Evolutionary conservation across 1,140 invertebrate species (phyloP).

Genomic region (Planococcus citri): DNA sequence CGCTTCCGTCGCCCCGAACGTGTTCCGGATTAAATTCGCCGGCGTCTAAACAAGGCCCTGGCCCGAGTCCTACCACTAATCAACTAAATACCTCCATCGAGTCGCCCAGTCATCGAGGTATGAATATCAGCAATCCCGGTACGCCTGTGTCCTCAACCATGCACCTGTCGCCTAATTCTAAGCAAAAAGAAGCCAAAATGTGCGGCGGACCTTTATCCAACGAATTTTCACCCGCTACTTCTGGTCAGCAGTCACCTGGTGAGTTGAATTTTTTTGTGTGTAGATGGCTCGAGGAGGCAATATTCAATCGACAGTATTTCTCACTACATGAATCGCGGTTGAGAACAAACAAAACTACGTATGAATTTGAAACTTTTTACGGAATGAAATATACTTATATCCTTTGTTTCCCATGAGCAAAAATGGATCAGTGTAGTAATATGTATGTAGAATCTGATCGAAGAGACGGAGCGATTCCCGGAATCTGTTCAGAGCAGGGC

Average conservation of each 20-base stretch:
- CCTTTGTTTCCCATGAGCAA: too few species aligned
- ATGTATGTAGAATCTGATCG: too few species aligned
- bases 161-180: slow-evolving; percentile 32
- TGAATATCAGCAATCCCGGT: slow-evolving; percentile 53
- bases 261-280: too few species aligned
- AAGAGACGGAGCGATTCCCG: too few species aligned
- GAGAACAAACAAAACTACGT: too few species aligned
- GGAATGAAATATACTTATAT: too few species aligned
- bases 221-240: slow-evolving; percentile 32
- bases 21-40: slow-evolving; percentile 57
- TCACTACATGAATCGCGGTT: too few species aligned
- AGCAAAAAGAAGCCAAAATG: slow-evolving; percentile 31
- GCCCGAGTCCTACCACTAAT: slow-evolving; percentile 45
- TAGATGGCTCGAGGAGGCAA: too few species aligned
- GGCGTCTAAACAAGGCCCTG: slow-evolving; percentile 40
- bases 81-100: slow-evolving; percentile 33
- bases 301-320: too few species aligned
- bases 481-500: too few species aligned
- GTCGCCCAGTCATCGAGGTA: slow-evolving; percentile 35
- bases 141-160: slow-evolving; percentile 45
- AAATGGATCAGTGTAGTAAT: too few species aligned
- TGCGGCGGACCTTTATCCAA: slow-evolving; percentile 30
- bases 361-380: too few species aligned
- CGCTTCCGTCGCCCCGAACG: slow-evolving; percentile 53
- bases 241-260: slow-evolving; percentile 37